Base-by-base conservation (phyloP, 2,888 invertebrate species). In the Drosophila greeni region DNA sequence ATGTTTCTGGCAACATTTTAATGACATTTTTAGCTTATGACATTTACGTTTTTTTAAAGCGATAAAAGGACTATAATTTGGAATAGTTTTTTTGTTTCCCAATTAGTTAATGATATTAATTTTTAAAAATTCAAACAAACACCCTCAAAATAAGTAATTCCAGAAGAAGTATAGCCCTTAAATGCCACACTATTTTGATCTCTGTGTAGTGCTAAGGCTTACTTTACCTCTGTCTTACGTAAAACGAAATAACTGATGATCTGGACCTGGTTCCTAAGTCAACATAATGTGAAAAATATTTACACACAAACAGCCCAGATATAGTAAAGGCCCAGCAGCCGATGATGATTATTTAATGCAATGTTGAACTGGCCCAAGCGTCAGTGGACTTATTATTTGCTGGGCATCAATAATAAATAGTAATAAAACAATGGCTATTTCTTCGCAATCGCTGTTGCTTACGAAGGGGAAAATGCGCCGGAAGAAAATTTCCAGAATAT, bases 261-360 rank as follows among this genome's bases (percentile, higher is more conserved):
- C 31, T 23, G 57, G 23, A 31, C n/a, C 20, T 52, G 26, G 18
- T 24, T 5, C 26, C 33, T 58, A 26, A 16, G 58, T 59, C 26
- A 40, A 58, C 40, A 58, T 29, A 20, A 16, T 29, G 9, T 20
- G 59, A 16, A 20, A 58, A 59, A 58, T 59, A 58, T 58, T 58
- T 58, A 33, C 40, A 14, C 14, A 14, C n/a, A n/a, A n/a, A 9
- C 31, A 24, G 16, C 29, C 18, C 29, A 11, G 56, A 24, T 29
- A 24, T 24, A 24, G n/a, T n/a, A n/a, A n/a, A 20, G 18, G 11
- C 18, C 1, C 3, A 29, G 16, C 6, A n/a, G n/a, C n/a, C n/a
- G n/a, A n/a, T 5, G 18, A 18, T 45, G 29, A 45, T 45, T 45
- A 45, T 29, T 45, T 26, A 40, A 26, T 58, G 40, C 16, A 20